phyloP scores from a whole-genome alignment of 1,140 invertebrate species.

The Limonius californicus region DNA sequence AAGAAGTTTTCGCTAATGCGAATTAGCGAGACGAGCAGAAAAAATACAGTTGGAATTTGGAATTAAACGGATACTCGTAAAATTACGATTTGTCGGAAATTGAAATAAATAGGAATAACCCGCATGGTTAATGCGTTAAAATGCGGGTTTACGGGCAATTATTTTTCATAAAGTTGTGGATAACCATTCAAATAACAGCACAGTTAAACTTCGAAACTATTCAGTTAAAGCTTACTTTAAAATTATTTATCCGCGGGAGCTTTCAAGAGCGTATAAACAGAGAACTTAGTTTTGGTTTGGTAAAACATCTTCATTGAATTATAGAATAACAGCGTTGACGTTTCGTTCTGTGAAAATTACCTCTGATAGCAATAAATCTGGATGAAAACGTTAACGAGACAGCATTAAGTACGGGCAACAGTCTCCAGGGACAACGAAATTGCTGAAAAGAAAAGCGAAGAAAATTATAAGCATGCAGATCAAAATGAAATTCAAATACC shows the following conservation, averaged over 20 bases:
- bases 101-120: not conserved
- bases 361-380: slow-evolving; percentile 22
- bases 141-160: no score
- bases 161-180: no score
- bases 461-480: slow-evolving; percentile 31
- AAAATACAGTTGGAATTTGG: not conserved
- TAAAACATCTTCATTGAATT: not conserved
- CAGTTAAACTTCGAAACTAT: no score
- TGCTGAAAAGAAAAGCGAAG: slow-evolving; percentile 28
- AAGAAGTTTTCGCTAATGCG: slow-evolving; percentile 1
- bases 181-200: no score
- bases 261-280: not conserved
- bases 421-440: slow-evolving; percentile 25
- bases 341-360: slow-evolving; percentile 5
- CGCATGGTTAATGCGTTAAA: not conserved
- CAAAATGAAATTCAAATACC: slow-evolving; percentile 33
- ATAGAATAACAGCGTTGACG: not conserved
- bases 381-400: slow-evolving; percentile 26
- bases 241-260: not conserved
- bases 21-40: not conserved
- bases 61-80: not conserved
- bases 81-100: not conserved
- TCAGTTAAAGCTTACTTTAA: not conserved
- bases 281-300: no score
- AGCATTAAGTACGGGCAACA: slow-evolving; percentile 26